These are phyloP conservation scores for Trinectes maculatus DNA, from an alignment of 2,113 vertebrate species.

Conservation along the genomic window DNA sequence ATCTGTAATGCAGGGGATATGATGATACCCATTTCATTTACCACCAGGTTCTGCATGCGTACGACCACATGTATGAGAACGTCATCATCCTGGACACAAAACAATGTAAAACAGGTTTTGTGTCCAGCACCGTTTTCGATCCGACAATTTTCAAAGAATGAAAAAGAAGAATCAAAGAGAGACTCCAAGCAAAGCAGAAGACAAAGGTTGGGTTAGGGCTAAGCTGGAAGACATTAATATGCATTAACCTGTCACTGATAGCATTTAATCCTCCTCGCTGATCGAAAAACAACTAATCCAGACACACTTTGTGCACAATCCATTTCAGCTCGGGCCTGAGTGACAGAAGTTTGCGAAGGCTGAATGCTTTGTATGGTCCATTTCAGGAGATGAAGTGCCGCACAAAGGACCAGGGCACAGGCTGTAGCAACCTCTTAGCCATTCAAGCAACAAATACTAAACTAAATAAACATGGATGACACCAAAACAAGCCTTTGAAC, in stretches of 20 bases:
- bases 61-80: conserved; percentile 18
- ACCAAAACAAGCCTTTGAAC: no score
- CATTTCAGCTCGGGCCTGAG: conserved; percentile 42
- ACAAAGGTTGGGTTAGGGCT: conserved; percentile 26
- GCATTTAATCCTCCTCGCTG: conserved; percentile 50
- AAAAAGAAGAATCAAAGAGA: background rate
- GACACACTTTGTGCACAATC: conserved; percentile 37
- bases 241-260: conserved; percentile 52
- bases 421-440: conserved; percentile 20
- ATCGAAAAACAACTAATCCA: conserved; percentile 58
- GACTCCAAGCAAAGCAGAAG: conserved; percentile 28
- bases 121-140: background rate
- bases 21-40: conserved; percentile 38
- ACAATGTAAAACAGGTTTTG: background rate
- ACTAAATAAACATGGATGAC: background rate
- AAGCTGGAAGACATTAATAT: conserved; percentile 44
- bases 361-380: conserved; percentile 30
- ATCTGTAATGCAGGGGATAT: conserved; percentile 59
- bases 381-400: conserved; percentile 30
- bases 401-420: conserved; percentile 18
- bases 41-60: conserved; percentile 12
- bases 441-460: conserved; percentile 17
- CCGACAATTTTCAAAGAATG: background rate
- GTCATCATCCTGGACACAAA: conserved; percentile 4
- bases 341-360: conserved; percentile 42